Conservation (phyloP, 2,113 vertebrate genomes). For the Corydoras maculifer region DNA sequence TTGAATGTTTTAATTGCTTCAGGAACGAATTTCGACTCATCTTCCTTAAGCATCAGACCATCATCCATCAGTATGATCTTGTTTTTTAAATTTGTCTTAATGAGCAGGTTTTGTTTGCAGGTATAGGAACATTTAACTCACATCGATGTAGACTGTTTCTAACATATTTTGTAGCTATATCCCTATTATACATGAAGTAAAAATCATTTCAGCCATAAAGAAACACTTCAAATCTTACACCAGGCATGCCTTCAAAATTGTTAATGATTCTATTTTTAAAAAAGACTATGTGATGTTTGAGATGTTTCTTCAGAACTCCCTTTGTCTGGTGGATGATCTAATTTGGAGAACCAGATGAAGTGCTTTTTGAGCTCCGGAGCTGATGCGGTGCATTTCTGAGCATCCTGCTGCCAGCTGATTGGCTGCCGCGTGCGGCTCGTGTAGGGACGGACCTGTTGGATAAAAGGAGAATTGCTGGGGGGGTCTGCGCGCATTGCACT, state of each 20-base stretch:
- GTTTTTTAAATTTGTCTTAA: too few relatives aligned
- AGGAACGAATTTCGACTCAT: too few relatives aligned
- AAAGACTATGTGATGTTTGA: background rate
- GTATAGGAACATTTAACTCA: too few relatives aligned
- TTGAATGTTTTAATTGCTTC: background rate
- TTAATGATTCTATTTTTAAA: background rate
- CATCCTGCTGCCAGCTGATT: conserved; percentile 73
- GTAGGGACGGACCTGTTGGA: conserved; percentile 91
- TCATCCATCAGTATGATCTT: too few relatives aligned
- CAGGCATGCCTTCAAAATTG: too few relatives aligned
- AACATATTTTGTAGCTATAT: too few relatives aligned
- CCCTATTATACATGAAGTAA: too few relatives aligned
- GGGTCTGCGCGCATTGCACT: conserved; percentile 57
- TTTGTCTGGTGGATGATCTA: background rate
- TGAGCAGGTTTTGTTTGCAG: too few relatives aligned
- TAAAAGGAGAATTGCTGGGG: conserved; percentile 89
- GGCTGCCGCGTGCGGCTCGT: conserved; percentile 84
- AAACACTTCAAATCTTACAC: too few relatives aligned
- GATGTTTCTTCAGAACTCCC: background rate
- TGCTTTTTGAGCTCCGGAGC: conserved; percentile 49
- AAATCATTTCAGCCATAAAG: too few relatives aligned
- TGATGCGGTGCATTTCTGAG: conserved; percentile 81
- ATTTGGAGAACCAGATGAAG: conserved; percentile 16
- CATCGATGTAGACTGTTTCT: too few relatives aligned
- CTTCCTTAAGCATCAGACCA: too few relatives aligned